Base-by-base conservation (phyloP, 2,113 vertebrate genomes). In the Hippocampus comes region DNA sequence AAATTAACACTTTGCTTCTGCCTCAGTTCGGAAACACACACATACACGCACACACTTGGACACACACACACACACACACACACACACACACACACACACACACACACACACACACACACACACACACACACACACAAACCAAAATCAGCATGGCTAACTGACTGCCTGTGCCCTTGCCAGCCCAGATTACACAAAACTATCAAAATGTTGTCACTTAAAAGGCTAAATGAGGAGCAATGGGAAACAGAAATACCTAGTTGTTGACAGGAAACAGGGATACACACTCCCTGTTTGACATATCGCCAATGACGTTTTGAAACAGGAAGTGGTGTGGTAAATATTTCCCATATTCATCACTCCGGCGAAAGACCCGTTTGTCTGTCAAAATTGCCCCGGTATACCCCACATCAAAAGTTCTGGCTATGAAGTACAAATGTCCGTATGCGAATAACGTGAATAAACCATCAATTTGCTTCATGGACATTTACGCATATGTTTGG, bases 1-100 rank as follows among this genome's bases (percentile, higher is more conserved):
- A 91, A 90, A 91, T 92, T 90, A 92, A 86, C 88, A 86, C 80
- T 79, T 76, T 71, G 88, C 86, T 83, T 82, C 80, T 90, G 86
- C 86, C 73, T 55, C 49, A 79, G 78, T 82, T 82, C 73, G 79
- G 82, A 14, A 48, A 48, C 34, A 72, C 82, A 66, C n/a, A 76
- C 80, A 85, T 83, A 87, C 82, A 83, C 70, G 80, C 34, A 25
- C 85, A 88, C 85, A 82, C 83, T 76, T 75, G 11, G 10, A 14
- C 43, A 46, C 2, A 59, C 27, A 21, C 34, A 42, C 30, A 1
- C 0, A 43, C 38, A 48, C 34, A 74, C 82, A 66, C n/a, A 76
- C 81, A 85, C 83, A 66, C n/a, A 76, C 81, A 85, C 83, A 48
- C 34, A 72, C 82, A 66, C n/a, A 76, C 80, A 85, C 82, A 87